Conservation (phyloP, 2,888 invertebrate species). For the Apamea epomidion region DNA sequence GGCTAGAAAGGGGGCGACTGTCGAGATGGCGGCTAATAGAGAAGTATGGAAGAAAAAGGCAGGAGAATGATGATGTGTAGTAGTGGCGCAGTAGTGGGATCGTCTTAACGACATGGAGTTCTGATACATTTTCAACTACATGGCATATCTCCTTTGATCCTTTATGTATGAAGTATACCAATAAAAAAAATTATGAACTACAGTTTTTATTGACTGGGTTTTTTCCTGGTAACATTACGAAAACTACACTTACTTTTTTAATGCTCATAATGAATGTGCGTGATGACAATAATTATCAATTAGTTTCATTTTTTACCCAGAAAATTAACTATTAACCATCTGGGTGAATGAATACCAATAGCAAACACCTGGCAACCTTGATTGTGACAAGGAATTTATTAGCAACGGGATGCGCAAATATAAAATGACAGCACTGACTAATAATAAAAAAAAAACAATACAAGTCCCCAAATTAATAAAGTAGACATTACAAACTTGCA, state of each 20-base stretch:
- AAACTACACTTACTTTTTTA: background rate
- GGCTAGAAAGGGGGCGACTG: too few species aligned
- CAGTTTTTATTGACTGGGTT: background rate
- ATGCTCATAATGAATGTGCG: background rate
- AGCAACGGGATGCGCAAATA: background rate
- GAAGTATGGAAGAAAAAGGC: too few species aligned
- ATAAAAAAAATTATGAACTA: background rate
- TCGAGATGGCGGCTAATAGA: too few species aligned
- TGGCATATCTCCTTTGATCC: too few species aligned
- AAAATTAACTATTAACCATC: background rate
- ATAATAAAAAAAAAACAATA: background rate
- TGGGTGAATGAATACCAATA: background rate
- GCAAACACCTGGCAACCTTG: background rate
- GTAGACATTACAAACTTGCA: too few species aligned
- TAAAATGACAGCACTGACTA: background rate
- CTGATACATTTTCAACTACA: too few species aligned
- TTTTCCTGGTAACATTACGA: background rate
- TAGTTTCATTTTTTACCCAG: background rate
- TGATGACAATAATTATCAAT: background rate
- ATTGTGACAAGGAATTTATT: slow-evolving; percentile 7
- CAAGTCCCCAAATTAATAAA: background rate
- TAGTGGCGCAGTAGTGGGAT: too few species aligned
- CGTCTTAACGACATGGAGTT: too few species aligned
- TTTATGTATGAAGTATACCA: too few species aligned
- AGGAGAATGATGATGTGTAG: too few species aligned